phyloP scores from a whole-genome alignment of 2,113 vertebrate species.

The Oncorhynchus nerka region DNA sequence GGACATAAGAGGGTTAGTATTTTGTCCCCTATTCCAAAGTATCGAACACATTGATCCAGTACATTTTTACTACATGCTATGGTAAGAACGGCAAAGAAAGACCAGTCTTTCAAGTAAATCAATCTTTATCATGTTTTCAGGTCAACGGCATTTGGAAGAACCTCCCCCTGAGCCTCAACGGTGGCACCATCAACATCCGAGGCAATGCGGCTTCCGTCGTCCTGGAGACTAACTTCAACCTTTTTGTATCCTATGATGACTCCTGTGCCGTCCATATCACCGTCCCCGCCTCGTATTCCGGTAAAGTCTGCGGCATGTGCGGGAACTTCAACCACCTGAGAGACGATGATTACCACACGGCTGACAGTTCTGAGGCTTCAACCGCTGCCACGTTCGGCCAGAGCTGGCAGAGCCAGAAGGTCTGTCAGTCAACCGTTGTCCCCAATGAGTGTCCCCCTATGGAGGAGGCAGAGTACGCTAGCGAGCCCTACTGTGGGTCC shows the following conservation, averaged over 20 bases:
- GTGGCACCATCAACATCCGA: slow-evolving; percentile 60
- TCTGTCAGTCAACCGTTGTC: slow-evolving; percentile 61
- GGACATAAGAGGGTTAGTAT: too few relatives aligned
- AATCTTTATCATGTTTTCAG: slow-evolving; percentile 53
- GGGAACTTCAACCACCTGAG: slow-evolving; percentile 77
- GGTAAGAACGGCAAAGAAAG: not conserved
- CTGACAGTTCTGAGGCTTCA: slow-evolving; percentile 54
- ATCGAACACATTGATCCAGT: too few relatives aligned
- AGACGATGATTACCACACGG: slow-evolving; percentile 71
- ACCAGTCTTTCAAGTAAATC: not conserved
- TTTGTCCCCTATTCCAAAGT: too few relatives aligned
- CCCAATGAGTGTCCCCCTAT: slow-evolving; percentile 59
- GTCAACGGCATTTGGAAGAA: slow-evolving; percentile 76
- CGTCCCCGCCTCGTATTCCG: slow-evolving; percentile 70
- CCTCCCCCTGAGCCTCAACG: slow-evolving; percentile 68
- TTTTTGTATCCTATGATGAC: slow-evolving; percentile 71
- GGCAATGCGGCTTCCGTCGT: slow-evolving; percentile 62
- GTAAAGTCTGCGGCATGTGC: slow-evolving; percentile 81
- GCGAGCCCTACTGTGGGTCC: slow-evolving; percentile 72
- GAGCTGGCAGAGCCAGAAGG: slow-evolving; percentile 65
- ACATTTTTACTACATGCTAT: too few relatives aligned
- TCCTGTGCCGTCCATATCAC: slow-evolving; percentile 72
- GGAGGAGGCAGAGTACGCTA: slow-evolving; percentile 59
- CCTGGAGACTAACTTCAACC: slow-evolving; percentile 70
- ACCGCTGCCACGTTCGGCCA: slow-evolving; percentile 57